phyloP scores from a whole-genome alignment of 2,113 vertebrate species.

The Oplegnathus fasciatus region DNA sequence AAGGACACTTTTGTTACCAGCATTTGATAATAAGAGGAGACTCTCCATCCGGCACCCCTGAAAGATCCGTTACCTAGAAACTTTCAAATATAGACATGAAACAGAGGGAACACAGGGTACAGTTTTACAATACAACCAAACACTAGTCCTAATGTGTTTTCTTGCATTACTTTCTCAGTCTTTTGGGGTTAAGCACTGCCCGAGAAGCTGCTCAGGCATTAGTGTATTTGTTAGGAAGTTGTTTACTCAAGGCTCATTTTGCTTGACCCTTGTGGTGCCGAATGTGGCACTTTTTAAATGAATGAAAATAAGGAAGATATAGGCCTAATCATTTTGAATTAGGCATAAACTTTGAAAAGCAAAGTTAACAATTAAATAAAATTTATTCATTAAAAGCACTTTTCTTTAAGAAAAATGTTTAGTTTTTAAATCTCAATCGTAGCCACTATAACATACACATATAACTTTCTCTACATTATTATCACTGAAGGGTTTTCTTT shows the following conservation, averaged over 20 bases:
- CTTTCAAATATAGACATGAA: conserved; percentile 49
- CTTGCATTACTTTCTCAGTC: neutral
- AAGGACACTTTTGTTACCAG: conserved; percentile 64
- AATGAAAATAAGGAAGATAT: neutral
- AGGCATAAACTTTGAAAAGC: neutral
- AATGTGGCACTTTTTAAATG: neutral
- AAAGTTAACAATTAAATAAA: neutral
- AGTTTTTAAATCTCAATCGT: neutral
- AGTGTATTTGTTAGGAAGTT: neutral
- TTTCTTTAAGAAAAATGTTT: neutral
- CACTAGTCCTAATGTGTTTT: neutral
- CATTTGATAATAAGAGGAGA: conserved; percentile 42
- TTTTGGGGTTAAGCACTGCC: neutral
- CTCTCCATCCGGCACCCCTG: conserved; percentile 46
- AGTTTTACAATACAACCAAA: neutral
- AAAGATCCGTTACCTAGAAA: conserved; percentile 65
- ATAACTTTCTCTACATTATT: neutral
- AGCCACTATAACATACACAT: neutral
- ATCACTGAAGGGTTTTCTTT: neutral
- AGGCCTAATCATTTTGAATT: neutral
- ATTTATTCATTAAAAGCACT: neutral
- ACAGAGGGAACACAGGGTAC: conserved; percentile 2
- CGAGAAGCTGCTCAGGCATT: neutral
- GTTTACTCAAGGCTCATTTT: neutral
- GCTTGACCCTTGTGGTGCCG: neutral